Percentiles rank a stretch among this genome's conserved stretches.
Evolutionary conservation across 2,113 vertebrate species (phyloP).

Genomic region (Rhinoderma darwinii): DNA sequence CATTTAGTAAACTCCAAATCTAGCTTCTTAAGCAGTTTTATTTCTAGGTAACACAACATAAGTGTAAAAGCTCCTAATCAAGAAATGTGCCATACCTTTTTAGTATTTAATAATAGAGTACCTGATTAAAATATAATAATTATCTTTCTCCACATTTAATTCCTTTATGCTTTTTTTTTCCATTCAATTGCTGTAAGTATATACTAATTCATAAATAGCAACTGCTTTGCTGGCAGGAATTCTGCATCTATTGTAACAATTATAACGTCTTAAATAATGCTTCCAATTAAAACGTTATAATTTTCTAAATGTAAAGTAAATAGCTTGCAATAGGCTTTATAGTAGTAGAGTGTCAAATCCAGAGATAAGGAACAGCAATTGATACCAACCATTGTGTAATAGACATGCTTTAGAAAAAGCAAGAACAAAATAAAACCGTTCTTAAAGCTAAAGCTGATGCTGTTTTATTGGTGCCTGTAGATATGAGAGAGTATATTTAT

Average conservation of each 20-base stretch:
- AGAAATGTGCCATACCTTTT: background rate
- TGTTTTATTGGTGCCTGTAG: too few species aligned
- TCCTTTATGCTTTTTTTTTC: conserved; percentile 29
- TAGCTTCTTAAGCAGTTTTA: background rate
- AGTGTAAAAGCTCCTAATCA: conserved; percentile 47
- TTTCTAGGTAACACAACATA: conserved; percentile 45
- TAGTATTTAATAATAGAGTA: conserved; percentile 30
- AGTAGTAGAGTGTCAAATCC: background rate
- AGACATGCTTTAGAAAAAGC: background rate
- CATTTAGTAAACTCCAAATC: background rate
- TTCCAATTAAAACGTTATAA: background rate
- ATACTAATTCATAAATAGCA: conserved; percentile 44
- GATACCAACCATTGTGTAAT: background rate
- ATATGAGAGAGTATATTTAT: background rate
- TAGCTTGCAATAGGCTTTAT: conserved; percentile 19
- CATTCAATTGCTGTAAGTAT: conserved; percentile 49
- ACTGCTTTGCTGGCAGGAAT: conserved; percentile 47
- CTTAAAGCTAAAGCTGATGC: too few species aligned
- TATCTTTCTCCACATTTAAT: conserved; percentile 45
- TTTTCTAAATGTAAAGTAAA: conserved; percentile 14
- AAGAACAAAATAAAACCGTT: background rate
- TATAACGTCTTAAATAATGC: conserved; percentile 47
- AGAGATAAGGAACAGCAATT: conserved; percentile 1
- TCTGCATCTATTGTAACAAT: conserved; percentile 50
- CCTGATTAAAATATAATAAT: conserved; percentile 53